A percentile compares a stretch with the other conserved stretches of the same genome.
These are phyloP conservation scores for Xenopus laevis DNA, from an alignment of 2,113 vertebrate genomes.

Conservation along the genomic window DNA sequence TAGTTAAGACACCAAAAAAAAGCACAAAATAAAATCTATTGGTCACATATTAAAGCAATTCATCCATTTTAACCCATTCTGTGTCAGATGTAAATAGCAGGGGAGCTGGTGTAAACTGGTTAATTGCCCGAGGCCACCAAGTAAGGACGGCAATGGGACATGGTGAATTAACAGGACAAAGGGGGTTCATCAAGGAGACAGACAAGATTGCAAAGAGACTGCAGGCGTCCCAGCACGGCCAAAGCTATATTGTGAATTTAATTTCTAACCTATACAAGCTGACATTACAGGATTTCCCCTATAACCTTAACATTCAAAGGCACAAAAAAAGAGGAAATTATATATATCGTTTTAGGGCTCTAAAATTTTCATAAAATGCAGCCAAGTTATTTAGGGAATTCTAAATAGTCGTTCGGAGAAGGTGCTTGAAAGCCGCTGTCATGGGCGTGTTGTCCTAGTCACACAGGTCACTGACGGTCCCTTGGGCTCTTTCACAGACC, in stretches of 20 bases:
- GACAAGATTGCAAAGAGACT: constrained; percentile 33
- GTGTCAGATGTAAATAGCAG: background rate
- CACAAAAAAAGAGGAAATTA: background rate
- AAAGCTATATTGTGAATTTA: constrained; percentile 31
- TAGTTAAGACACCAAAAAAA: background rate
- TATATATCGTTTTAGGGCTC: too few relatives aligned
- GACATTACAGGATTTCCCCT: constrained; percentile 20
- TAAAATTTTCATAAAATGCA: too few relatives aligned
- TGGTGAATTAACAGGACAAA: constrained; percentile 32
- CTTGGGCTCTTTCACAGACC: background rate
- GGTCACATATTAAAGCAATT: background rate
- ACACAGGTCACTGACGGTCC: background rate
- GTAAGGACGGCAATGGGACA: constrained; percentile 8
- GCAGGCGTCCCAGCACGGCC: constrained; percentile 16
- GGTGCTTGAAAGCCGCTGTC: background rate
- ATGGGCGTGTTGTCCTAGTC: background rate
- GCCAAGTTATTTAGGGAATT: too few relatives aligned
- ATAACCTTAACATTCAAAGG: background rate
- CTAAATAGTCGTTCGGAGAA: too few relatives aligned
- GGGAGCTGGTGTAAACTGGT: constrained; percentile 1
- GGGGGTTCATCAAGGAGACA: constrained; percentile 31
- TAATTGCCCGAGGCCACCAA: constrained; percentile 14
- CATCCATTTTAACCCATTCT: constrained; percentile 17
- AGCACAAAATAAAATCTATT: background rate
- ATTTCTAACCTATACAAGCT: constrained; percentile 30